Evolutionary conservation across 2,113 vertebrate species (phyloP).

Genomic region (Talpa occidentalis): DNA sequence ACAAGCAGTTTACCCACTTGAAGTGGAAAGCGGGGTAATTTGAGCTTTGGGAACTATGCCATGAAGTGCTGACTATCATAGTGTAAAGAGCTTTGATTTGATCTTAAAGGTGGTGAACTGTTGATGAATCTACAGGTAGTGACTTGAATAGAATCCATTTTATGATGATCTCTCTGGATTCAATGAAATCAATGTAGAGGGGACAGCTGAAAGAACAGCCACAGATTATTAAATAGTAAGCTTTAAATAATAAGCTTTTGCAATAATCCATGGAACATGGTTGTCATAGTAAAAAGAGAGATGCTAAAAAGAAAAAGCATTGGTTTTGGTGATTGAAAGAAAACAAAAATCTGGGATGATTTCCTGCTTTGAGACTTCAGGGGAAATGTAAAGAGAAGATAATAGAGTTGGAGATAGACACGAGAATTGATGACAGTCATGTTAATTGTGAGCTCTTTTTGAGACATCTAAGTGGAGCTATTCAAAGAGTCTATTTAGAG

Average conservation of each 20-base stretch:
- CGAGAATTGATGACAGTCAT: background rate
- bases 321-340: slow-evolving; percentile 5
- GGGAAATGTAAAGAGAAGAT: background rate
- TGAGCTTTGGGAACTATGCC: background rate
- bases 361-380: background rate
- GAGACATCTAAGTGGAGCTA: background rate
- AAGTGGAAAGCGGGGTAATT: background rate
- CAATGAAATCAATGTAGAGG: background rate
- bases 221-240: slow-evolving; percentile 20
- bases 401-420: background rate
- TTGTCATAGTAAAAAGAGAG: background rate
- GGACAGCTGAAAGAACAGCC: background rate
- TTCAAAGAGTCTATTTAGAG: background rate
- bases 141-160: background rate
- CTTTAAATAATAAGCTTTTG: too few relatives aligned
- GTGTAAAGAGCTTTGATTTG: slow-evolving; percentile 16
- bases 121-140: background rate
- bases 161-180: background rate
- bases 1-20: background rate
- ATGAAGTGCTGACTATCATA: background rate
- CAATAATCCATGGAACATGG: background rate
- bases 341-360: background rate
- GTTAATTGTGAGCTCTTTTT: background rate
- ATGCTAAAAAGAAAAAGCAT: background rate
- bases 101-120: background rate